Base-by-base conservation (phyloP, 2,888 invertebrate species). In the Megamerina dolium region DNA sequence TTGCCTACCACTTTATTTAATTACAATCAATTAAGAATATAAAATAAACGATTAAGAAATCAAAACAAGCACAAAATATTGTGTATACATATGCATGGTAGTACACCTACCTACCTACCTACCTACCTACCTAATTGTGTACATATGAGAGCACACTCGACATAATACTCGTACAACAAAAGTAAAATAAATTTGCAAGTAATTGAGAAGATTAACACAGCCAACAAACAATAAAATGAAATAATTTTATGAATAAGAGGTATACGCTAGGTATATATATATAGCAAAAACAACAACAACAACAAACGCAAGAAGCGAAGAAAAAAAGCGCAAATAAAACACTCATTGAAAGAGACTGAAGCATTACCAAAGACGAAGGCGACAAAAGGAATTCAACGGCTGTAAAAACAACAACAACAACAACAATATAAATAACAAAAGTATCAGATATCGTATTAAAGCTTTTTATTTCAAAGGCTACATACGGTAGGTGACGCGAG, bases 181-280 rank as follows among this genome's bases (percentile, higher is more conserved):
- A n/a, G n/a, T n/a, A n/a, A n/a, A n/a, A n/a, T n/a, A n/a, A 63
- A 63, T 63, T 60, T 61, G 58, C 56, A 57, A 59, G 60, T 61
- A 63, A 61, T 60, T 60, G 63, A 59, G 60, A 55, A 60, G 60
- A 60, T 60, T 63, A 61, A 17, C 18, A 17, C 17, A 20, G 21
- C 21, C 6, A 36, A 16, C 16, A n/a, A 5, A n/a, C 32, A 32
- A 39, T n/a, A 13, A 29, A 30, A 40, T 5, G 14, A 18, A 38
- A 35, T 9, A 37, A 19, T 18, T 17, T 8, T 10, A 12, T 23
- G 21, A 36, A 20, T 12, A 23, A 9, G n/a, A 36, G 13, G 10
- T 21, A 23, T 30, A 38, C 12, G 5, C 8, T n/a, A 14, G 31
- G 13, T 23, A 21, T 32, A 32, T 17, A 27, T 13, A 23, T 23